Evolutionary conservation across 1,140 invertebrate species (phyloP).

Genomic region (Pemphigus obesinymphae): DNA sequence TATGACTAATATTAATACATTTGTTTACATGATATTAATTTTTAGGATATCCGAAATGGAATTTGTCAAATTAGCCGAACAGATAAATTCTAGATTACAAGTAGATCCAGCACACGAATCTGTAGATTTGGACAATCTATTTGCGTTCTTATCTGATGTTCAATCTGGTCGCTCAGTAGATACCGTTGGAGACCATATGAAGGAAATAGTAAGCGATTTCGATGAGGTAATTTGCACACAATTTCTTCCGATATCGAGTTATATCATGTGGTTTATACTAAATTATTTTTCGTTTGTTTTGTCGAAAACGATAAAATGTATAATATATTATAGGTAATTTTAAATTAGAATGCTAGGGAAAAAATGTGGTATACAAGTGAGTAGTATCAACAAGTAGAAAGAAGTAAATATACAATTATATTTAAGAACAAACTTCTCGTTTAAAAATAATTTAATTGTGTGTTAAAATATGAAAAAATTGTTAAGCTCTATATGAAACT

Average conservation of each 20-base stretch:
- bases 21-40: slow-evolving; percentile 38
- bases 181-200: slow-evolving; percentile 80
- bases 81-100: slow-evolving; percentile 62
- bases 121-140: slow-evolving; percentile 87
- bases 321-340: too few species aligned
- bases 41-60: slow-evolving; percentile 67
- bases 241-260: background rate
- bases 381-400: too few species aligned
- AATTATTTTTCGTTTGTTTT: background rate
- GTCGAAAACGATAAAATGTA: background rate
- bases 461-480: too few species aligned
- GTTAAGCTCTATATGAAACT: too few species aligned
- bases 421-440: too few species aligned
- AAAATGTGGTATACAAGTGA: too few species aligned
- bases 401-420: too few species aligned
- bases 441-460: too few species aligned
- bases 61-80: slow-evolving; percentile 69
- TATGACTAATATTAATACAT: background rate
- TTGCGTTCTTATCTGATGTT: slow-evolving; percentile 84
- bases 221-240: slow-evolving; percentile 57
- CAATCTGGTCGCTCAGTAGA: slow-evolving; percentile 64
- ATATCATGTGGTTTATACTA: background rate
- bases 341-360: too few species aligned
- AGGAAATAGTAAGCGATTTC: slow-evolving; percentile 71
- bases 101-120: slow-evolving; percentile 59